Evolutionary conservation across 2,797 vertebrate species (phyloP).

Genomic region (Euthynnus affinis): DNA sequence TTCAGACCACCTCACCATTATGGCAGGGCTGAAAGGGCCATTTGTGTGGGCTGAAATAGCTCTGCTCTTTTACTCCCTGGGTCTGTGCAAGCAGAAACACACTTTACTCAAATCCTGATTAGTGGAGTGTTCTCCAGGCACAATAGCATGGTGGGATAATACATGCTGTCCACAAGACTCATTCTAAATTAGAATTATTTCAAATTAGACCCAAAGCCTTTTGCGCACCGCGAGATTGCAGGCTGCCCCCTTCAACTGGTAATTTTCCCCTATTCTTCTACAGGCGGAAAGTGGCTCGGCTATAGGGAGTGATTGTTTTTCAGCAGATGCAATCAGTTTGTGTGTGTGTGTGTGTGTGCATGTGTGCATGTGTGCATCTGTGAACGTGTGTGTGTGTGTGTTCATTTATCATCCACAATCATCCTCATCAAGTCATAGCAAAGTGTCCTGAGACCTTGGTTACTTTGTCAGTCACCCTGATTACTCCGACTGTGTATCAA

Average conservation of each 20-base stretch:
- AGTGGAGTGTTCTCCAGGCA: slow-evolving; percentile 74
- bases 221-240: slow-evolving; percentile 50
- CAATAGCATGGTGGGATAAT: slow-evolving; percentile 63
- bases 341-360: slow-evolving; percentile 7
- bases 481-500: slow-evolving; percentile 40
- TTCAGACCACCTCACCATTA: slow-evolving; percentile 50
- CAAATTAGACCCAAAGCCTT: slow-evolving; percentile 67
- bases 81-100: slow-evolving; percentile 38
- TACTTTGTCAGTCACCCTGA: slow-evolving; percentile 57
- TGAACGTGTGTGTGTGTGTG: neutral
- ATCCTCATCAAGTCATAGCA: slow-evolving; percentile 69
- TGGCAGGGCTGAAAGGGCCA: slow-evolving; percentile 24
- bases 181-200: slow-evolving; percentile 71
- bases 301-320: slow-evolving; percentile 70
- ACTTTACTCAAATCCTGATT: slow-evolving; percentile 78
- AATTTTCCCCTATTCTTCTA: slow-evolving; percentile 69
- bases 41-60: slow-evolving; percentile 64
- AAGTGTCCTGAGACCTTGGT: slow-evolving; percentile 47
- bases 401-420: slow-evolving; percentile 66
- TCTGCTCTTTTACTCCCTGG: slow-evolving; percentile 27
- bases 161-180: slow-evolving; percentile 56
- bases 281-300: slow-evolving; percentile 36
- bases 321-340: slow-evolving; percentile 70
- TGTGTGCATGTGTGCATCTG: neutral
- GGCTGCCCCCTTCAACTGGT: slow-evolving; percentile 60